Evolutionary conservation across 2,113 vertebrate genomes (phyloP).

Genomic region (Orthonyx spaldingii): DNA sequence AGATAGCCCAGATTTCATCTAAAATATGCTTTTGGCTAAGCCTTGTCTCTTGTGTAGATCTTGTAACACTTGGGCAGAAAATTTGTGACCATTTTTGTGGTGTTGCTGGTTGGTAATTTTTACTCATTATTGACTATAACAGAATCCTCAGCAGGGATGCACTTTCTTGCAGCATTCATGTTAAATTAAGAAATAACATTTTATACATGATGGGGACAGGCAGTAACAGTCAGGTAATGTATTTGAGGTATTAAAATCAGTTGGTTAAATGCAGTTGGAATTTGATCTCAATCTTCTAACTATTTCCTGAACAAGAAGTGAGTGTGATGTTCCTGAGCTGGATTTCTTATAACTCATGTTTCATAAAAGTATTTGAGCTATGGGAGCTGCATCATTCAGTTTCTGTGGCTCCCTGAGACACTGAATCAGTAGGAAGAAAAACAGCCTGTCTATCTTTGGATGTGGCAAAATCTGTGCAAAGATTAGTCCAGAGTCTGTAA

Average conservation of each 20-base stretch:
- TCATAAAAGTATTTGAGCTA: not conserved
- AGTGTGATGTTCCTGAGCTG: not conserved
- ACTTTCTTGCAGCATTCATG: not conserved
- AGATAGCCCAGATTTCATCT: not conserved
- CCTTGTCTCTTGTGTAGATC: not conserved
- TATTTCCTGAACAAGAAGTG: not conserved
- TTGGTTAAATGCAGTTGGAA: not conserved
- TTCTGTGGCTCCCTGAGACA: not conserved
- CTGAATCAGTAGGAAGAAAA: not conserved
- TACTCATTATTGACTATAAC: not conserved
- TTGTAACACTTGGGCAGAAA: not conserved
- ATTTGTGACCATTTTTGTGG: not conserved
- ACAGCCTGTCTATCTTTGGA: not conserved
- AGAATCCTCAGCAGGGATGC: not conserved
- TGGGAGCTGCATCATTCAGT: not conserved
- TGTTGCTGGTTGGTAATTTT: not conserved
- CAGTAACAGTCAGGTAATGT: not conserved
- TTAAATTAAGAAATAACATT: not conserved
- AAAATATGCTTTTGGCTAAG: not conserved
- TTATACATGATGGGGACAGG: fast-evolving
- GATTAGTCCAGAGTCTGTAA: not conserved
- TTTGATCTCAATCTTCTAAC: not conserved
- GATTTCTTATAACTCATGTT: not conserved
- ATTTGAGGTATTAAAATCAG: not conserved
- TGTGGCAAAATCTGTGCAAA: not conserved